Evolutionary conservation across 35 echinoderm and acorn worm species (phyloP), one percentile per base, ranked within the genome.

Genomic region (Diadema setosum): DNA sequence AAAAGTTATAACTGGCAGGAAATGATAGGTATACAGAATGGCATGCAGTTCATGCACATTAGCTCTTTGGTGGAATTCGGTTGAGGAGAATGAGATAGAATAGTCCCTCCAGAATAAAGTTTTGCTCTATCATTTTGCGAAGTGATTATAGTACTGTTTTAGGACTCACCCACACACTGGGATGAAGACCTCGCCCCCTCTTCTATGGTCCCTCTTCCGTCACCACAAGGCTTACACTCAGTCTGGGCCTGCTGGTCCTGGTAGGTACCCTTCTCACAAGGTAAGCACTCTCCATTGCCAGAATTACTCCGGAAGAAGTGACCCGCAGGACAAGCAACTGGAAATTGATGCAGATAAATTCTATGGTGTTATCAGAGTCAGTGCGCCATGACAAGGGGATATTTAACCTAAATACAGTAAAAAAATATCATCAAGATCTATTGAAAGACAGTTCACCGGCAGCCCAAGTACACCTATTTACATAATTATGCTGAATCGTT

Each of bases 181-280:
- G 46, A 5, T 14, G 55, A 5, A 59, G 9, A 24, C 55, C 39
- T 83, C 9, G 45, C 55, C 57, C 81, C 81, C 12, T 8, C 5
- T 18, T 25, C 81, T 11, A 30, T 59, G 3, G 46, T 59, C 25
- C 15, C 11, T 12, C 44, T 83, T 11, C 81, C 81, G 31, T 58
- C 81, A 25, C 18, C 25, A 58, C 81, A 83, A 30, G 81, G 81
- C 21, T 83, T 83, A 36, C 81, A 83, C 1, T 83, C 40, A 11
- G 31, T 56, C 39, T 83, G 81, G 29, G 81, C 81, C 27, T 83
- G 45, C 9, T 83, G 44, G 33, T 83, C 81, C 25, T 83, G 81
- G 44, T 83, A 58, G 35, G 24, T 36, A 14, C 55, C 55, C 55
- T 7, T 33, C 35, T 50, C 45, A 59, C 81, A 83, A 5, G 12